These are phyloP conservation scores for Tipula unca DNA, from an alignment of 2,888 invertebrate species.

Conservation along the genomic window DNA sequence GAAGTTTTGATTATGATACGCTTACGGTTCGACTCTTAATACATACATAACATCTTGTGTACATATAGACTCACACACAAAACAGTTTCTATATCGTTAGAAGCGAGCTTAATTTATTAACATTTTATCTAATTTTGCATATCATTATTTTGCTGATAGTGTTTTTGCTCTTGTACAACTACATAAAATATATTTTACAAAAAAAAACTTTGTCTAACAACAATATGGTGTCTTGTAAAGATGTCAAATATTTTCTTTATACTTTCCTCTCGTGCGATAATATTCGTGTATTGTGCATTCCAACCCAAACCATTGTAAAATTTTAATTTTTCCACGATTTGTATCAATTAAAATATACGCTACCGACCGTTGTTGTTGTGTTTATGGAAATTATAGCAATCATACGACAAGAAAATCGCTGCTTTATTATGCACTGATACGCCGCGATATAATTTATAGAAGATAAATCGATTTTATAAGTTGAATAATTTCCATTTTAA, in stretches of 20 bases:
- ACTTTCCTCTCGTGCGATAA: background rate
- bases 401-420: background rate
- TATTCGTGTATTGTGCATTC: background rate
- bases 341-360: slow-evolving; percentile 2
- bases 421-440: background rate
- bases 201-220: background rate
- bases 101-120: background rate
- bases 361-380: background rate
- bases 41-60: background rate
- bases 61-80: too few species aligned
- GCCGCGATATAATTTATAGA: background rate
- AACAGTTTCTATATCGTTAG: too few species aligned
- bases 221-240: background rate
- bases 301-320: background rate
- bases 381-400: background rate
- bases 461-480: background rate
- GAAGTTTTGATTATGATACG: background rate
- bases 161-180: background rate
- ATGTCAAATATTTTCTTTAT: background rate
- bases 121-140: background rate
- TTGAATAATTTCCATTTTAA: background rate
- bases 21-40: background rate
- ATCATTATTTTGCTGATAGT: background rate
- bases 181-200: background rate
- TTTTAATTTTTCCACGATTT: background rate